Conservation (phyloP, 2,888 invertebrate species). For the Eristalinus sepulchralis region DNA sequence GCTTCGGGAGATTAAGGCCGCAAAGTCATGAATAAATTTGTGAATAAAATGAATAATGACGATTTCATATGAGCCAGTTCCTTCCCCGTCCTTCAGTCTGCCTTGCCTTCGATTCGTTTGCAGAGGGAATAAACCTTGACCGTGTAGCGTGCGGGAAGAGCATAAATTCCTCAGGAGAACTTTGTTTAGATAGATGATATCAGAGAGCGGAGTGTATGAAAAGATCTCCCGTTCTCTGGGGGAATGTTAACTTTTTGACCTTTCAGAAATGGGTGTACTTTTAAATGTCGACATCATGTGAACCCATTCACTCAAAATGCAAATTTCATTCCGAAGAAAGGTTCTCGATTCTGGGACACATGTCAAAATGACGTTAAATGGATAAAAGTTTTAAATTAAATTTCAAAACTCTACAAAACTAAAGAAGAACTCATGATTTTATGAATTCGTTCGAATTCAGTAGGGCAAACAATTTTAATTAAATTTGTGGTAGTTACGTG, state of each 20-base stretch:
- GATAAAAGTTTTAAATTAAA: no score
- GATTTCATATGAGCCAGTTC: slow-evolving; percentile 2
- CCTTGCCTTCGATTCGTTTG: not conserved
- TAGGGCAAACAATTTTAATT: no score
- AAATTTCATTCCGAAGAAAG: not conserved
- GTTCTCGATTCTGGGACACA: not conserved
- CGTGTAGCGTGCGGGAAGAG: not conserved
- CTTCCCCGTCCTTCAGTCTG: no score
- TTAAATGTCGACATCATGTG: not conserved
- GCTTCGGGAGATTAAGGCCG: not conserved
- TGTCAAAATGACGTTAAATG: no score
- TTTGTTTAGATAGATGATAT: not conserved
- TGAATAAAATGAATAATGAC: not conserved
- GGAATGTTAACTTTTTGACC: not conserved
- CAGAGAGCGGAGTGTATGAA: not conserved
- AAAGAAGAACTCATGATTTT: no score
- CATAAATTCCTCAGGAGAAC: not conserved
- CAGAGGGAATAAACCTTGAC: not conserved
- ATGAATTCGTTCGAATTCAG: no score
- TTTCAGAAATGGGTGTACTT: not conserved
- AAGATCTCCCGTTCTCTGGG: not conserved
- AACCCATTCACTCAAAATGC: not conserved
- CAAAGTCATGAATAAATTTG: slow-evolving; percentile 17
- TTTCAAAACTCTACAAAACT: no score
- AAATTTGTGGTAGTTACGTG: no score